Percentiles rank a stretch among this genome's conserved stretches.
phyloP scores from a whole-genome alignment of 2,797 vertebrate species.

The Labeo calbasu region DNA sequence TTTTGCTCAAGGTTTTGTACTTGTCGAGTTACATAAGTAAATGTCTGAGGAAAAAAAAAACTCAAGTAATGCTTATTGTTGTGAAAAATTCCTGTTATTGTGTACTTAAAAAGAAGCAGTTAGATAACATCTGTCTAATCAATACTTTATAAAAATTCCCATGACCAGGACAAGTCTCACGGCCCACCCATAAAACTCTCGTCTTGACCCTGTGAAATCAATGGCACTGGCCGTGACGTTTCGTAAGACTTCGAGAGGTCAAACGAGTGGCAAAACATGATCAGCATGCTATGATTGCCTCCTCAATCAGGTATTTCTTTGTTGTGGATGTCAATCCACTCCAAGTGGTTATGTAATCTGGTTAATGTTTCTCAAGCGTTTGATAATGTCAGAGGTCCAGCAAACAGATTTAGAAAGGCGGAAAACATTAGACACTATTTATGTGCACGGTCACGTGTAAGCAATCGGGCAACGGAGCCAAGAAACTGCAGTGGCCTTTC shows the following conservation, averaged over 20 bases:
- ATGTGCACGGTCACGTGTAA: neutral
- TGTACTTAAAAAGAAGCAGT: constrained; percentile 21
- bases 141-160: constrained; percentile 20
- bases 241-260: constrained; percentile 25
- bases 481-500: neutral
- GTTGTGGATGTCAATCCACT: constrained; percentile 34
- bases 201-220: neutral
- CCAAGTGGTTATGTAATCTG: constrained; percentile 47
- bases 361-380: constrained; percentile 35
- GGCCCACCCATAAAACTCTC: neutral
- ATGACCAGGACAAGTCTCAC: neutral
- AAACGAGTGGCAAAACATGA: constrained; percentile 28
- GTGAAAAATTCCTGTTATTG: neutral
- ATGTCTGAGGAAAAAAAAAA: neutral
- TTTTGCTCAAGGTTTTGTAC: neutral
- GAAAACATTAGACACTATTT: neutral
- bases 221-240: constrained; percentile 1
- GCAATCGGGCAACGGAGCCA: neutral
- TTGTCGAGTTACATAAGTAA: constrained; percentile 1
- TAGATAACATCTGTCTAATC: constrained; percentile 44
- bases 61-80: neutral
- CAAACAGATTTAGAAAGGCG: constrained; percentile 21
- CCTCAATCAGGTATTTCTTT: constrained; percentile 50
- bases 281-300: constrained; percentile 35
- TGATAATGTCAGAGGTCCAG: constrained; percentile 44